Percentiles rank a stretch among this genome's conserved stretches.
Evolutionary conservation across 1,140 invertebrate genomes (phyloP).

Genomic region (Anthonomus grandis): DNA sequence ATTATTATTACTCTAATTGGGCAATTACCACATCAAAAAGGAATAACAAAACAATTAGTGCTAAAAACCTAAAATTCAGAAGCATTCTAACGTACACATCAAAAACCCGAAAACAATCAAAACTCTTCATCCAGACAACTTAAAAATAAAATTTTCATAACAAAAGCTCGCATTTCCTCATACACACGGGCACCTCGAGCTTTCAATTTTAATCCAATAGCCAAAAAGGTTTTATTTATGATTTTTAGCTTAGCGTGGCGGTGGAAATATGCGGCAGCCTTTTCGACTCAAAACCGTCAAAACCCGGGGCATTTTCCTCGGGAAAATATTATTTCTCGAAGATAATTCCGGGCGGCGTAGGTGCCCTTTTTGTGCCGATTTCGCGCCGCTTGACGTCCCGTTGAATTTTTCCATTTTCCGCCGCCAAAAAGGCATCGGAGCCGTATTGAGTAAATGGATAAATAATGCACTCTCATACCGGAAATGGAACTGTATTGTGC

Average conservation of each 20-base stretch:
- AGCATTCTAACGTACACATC: too few species aligned
- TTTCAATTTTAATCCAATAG: slow-evolving; percentile 14
- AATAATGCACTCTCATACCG: slow-evolving; percentile 16
- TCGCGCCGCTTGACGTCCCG: slow-evolving; percentile 13
- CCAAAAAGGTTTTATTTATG: slow-evolving; percentile 15
- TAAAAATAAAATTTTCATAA: too few species aligned
- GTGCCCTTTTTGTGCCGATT: slow-evolving; percentile 5
- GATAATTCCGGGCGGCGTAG: slow-evolving; percentile 10
- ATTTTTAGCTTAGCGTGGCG: slow-evolving; percentile 2
- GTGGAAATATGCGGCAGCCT: too few species aligned
- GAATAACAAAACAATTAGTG: too few species aligned
- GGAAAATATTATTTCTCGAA: slow-evolving; percentile 17
- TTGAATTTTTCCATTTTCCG: slow-evolving; percentile 17
- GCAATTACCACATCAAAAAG: too few species aligned
- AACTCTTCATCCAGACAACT: too few species aligned
- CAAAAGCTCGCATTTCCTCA: too few species aligned
- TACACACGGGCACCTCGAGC: background rate
- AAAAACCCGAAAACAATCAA: too few species aligned
- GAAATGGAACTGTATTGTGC: slow-evolving; percentile 23
- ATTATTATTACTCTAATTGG: too few species aligned
- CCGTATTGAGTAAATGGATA: slow-evolving; percentile 17
- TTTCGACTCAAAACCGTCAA: slow-evolving; percentile 10
- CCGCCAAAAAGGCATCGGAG: background rate
- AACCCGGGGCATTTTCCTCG: slow-evolving; percentile 7
- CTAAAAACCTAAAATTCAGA: too few species aligned